These are phyloP conservation scores for Euwallacea similis DNA, from an alignment of 1,140 invertebrate species.

Conservation along the genomic window DNA sequence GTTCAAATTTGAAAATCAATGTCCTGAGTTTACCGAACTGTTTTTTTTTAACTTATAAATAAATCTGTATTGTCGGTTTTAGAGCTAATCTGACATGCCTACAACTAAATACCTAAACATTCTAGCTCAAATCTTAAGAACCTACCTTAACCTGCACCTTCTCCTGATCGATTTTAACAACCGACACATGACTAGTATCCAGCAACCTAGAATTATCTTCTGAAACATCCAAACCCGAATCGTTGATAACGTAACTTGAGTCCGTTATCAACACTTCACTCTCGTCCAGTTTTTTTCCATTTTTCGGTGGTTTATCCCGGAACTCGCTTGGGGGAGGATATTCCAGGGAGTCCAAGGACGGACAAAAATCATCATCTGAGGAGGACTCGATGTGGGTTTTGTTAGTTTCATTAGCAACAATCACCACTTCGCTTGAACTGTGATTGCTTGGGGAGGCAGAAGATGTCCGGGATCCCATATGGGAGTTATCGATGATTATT, in stretches of 20 bases:
- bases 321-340: conserved; percentile 61
- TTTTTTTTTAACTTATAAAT: too few relatives aligned
- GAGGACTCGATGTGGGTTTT: conserved; percentile 69
- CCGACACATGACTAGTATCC: conserved; percentile 85
- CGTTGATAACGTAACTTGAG: conserved; percentile 61
- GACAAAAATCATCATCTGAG: conserved; percentile 67
- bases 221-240: conserved; percentile 61
- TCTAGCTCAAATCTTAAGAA: neutral
- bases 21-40: too few relatives aligned
- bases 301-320: conserved; percentile 49
- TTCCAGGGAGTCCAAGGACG: conserved; percentile 72
- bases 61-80: too few relatives aligned
- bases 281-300: conserved; percentile 71
- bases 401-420: conserved; percentile 74
- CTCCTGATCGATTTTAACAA: conserved; percentile 84
- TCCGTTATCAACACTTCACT: conserved; percentile 79
- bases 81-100: too few relatives aligned
- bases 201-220: conserved; percentile 49
- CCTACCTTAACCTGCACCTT: conserved; percentile 63
- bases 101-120: neutral
- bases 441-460: conserved; percentile 51
- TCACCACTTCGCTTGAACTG: conserved; percentile 67
- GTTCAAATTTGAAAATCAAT: too few relatives aligned
- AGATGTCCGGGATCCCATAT: conserved; percentile 47
- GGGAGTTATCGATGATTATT: conserved; percentile 64